phyloP scores from a whole-genome alignment of 1,140 invertebrate genomes.

The Portunus trituberculatus region DNA sequence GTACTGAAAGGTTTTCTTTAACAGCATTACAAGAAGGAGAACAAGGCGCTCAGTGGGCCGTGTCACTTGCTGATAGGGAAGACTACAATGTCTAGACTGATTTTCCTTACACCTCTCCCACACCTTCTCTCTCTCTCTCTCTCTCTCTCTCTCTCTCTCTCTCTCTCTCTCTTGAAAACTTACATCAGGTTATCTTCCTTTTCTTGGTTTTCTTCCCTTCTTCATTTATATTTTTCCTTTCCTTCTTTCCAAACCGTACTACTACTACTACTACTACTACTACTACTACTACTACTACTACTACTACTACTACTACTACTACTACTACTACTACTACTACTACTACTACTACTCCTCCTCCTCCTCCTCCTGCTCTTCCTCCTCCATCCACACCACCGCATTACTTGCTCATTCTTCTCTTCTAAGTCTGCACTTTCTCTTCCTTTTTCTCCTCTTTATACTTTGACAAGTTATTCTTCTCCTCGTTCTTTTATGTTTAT shows the following conservation, averaged over 20 bases:
- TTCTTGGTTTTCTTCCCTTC: neutral
- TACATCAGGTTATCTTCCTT: neutral
- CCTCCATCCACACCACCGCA: neutral
- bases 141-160: conserved; percentile 28
- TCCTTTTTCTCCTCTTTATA: neutral
- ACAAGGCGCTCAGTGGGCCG: no score
- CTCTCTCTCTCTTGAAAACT: neutral
- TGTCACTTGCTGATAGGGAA: no score
- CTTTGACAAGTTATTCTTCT: neutral
- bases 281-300: neutral
- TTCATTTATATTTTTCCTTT: neutral
- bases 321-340: no score
- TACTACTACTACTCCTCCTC: neutral
- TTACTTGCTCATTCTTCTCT: no score
- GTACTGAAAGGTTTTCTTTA: no score
- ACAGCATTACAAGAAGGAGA: no score
- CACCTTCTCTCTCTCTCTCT: conserved; percentile 45
- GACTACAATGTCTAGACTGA: no score
- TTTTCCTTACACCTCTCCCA: neutral
- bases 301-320: no score
- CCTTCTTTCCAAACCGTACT: neutral
- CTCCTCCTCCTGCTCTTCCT: neutral
- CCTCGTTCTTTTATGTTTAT: no score
- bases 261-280: neutral
- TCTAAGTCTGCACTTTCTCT: neutral